Percentiles rank a stretch among this genome's conserved stretches.
Conservation (phyloP, 1,140 invertebrate species). For the Bemisia tabaci region DNA sequence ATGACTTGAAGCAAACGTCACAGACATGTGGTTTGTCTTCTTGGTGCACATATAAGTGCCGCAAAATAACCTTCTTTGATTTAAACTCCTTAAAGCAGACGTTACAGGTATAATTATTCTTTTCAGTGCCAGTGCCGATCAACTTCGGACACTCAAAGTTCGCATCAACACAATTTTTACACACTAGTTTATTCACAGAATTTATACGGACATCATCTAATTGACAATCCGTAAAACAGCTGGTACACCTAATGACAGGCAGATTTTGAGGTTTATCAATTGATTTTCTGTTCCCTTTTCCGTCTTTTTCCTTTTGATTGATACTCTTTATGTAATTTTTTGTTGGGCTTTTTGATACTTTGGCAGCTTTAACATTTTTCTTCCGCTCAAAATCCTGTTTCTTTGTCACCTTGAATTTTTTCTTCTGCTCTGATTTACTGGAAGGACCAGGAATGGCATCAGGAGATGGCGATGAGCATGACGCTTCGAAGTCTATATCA, state of each 20-base stretch:
- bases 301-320: too few relatives aligned
- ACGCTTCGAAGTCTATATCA: too few relatives aligned
- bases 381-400: too few relatives aligned
- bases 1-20: constrained; percentile 5
- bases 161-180: neutral
- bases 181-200: neutral
- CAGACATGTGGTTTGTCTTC: constrained; percentile 6
- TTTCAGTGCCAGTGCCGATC: neutral
- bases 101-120: neutral
- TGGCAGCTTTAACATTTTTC: too few relatives aligned
- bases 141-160: neutral
- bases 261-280: neutral
- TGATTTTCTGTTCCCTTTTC: too few relatives aligned
- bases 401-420: too few relatives aligned
- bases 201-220: neutral
- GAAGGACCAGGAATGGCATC: too few relatives aligned
- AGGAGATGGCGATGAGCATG: too few relatives aligned
- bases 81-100: neutral
- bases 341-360: too few relatives aligned
- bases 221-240: neutral
- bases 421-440: too few relatives aligned
- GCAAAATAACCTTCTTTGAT: neutral
- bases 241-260: neutral
- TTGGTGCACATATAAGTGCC: neutral
- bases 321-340: too few relatives aligned